phyloP scores from a whole-genome alignment of 2,797 vertebrate species.

The Neosilurus hyrtlii region DNA sequence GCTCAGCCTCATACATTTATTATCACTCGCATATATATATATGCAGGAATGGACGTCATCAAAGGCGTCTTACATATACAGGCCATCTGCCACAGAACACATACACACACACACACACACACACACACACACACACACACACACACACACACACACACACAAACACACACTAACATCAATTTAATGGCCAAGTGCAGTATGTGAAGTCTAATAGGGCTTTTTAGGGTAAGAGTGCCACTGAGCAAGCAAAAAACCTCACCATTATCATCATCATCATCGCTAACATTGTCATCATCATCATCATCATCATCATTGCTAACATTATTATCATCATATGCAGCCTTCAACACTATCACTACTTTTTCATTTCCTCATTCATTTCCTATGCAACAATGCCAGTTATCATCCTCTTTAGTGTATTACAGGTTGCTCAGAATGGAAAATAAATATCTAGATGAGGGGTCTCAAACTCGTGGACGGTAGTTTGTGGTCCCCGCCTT shows the following conservation, averaged over 20 bases:
- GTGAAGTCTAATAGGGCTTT: slow-evolving; percentile 25
- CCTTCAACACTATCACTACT: neutral
- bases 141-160: too few species aligned
- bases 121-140: neutral
- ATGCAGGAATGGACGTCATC: slow-evolving; percentile 14
- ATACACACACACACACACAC: slow-evolving; percentile 26
- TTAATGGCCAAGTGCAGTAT: slow-evolving; percentile 5
- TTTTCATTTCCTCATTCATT: neutral
- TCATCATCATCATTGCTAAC: neutral
- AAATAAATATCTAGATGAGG: neutral
- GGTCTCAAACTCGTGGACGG: too few species aligned
- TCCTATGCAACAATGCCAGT: neutral
- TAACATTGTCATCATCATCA: neutral
- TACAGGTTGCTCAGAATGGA: neutral
- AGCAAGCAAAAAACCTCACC: neutral
- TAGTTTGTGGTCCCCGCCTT: too few species aligned
- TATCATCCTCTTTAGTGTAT: neutral
- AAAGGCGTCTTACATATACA: slow-evolving; percentile 22
- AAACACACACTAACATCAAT: too few species aligned
- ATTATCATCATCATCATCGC: slow-evolving; percentile 3
- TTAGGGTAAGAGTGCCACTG: neutral
- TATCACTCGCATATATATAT: slow-evolving; percentile 14
- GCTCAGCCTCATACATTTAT: slow-evolving; percentile 32
- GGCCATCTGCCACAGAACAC: slow-evolving; percentile 10
- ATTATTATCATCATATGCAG: neutral